Conservation (phyloP, 1,140 invertebrate genomes). For the Andrena cerasifolii region DNA sequence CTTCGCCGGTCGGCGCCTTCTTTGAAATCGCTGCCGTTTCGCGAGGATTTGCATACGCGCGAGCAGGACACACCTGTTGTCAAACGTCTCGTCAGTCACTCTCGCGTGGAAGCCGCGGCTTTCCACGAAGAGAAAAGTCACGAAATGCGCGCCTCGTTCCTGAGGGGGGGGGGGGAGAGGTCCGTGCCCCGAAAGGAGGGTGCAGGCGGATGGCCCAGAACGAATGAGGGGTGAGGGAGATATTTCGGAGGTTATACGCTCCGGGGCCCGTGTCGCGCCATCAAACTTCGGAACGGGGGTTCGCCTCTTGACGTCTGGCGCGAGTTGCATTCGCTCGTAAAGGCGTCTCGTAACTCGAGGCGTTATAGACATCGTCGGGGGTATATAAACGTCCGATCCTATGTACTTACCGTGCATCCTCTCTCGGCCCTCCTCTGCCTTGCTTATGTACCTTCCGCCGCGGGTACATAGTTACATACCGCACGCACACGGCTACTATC, state of each 20-base stretch:
- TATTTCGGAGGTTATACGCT: slow-evolving; percentile 71
- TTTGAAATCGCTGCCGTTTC: not conserved
- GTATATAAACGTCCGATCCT: slow-evolving; percentile 83
- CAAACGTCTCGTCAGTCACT: not conserved
- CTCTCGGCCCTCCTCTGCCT: not conserved
- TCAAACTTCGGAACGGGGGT: slow-evolving; percentile 71
- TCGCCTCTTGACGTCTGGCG: slow-evolving; percentile 78
- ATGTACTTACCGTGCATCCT: slow-evolving; percentile 77
- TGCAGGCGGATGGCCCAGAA: not conserved
- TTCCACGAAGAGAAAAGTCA: too few species aligned
- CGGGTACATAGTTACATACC: slow-evolving; percentile 16
- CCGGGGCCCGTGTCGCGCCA: slow-evolving; percentile 60
- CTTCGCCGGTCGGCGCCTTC: not conserved
- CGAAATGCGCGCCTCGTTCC: not conserved
- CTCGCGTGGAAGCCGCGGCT: too few species aligned
- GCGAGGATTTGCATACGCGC: not conserved
- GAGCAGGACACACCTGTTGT: slow-evolving; percentile 35
- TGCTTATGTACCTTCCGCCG: not conserved
- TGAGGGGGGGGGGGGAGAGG: not conserved
- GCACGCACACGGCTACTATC: slow-evolving; percentile 17
- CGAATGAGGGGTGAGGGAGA: slow-evolving; percentile 52
- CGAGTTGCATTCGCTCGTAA: slow-evolving; percentile 81
- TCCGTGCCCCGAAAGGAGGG: not conserved
- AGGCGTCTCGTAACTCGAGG: slow-evolving; percentile 82
- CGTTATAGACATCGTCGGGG: slow-evolving; percentile 82